Conservation (phyloP, 1,140 invertebrate genomes). For the Lysiphlebus fabarum region DNA sequence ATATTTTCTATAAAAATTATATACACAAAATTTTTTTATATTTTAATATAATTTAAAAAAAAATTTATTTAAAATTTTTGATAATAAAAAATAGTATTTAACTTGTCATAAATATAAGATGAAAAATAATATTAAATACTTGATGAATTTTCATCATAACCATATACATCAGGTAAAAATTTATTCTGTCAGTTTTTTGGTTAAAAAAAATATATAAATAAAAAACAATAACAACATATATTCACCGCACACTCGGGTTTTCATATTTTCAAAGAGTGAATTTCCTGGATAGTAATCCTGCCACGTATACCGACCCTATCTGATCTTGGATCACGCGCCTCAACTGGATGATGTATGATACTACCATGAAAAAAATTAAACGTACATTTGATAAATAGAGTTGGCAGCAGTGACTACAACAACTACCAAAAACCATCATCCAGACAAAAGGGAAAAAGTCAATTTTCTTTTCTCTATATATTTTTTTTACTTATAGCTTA, state of each 20-base stretch:
- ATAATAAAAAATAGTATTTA: too few species aligned
- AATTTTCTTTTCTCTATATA: too few species aligned
- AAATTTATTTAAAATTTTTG: too few species aligned
- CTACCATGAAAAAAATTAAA: constrained; percentile 49
- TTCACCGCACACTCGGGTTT: constrained; percentile 16
- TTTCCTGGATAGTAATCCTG: constrained; percentile 26
- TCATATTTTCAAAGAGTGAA: constrained; percentile 37
- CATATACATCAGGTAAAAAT: too few species aligned
- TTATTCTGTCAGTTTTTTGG: too few species aligned
- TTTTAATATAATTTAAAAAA: too few species aligned
- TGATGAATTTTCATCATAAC: neutral
- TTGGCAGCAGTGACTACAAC: constrained; percentile 38
- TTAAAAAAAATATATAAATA: too few species aligned
- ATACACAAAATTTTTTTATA: constrained; percentile 33
- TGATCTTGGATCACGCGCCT: constrained; percentile 42
- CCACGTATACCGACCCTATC: constrained; percentile 45
- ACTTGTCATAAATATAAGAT: neutral
- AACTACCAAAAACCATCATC: too few species aligned
- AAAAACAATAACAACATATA: too few species aligned
- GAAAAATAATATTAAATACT: too few species aligned
- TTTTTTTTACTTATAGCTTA: too few species aligned
- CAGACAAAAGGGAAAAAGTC: neutral
- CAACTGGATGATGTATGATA: constrained; percentile 45
- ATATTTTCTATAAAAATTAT: neutral
- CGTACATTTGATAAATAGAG: constrained; percentile 52